Conservation (phyloP, 2,888 invertebrate species). For the Ecliptopera silaceata region DNA sequence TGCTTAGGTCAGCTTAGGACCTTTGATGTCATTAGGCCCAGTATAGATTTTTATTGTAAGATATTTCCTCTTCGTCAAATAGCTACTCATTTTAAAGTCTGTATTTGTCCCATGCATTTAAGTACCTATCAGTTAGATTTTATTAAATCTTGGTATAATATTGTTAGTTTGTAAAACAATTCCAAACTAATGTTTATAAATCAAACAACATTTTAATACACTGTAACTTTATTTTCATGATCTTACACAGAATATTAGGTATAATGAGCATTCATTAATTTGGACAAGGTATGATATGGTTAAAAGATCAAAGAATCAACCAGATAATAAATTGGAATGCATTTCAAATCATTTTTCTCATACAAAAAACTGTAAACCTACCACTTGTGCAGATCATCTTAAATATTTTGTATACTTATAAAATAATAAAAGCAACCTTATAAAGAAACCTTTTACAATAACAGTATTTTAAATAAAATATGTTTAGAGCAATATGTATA, state of each 20-base stretch:
- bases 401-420: constrained; percentile 66
- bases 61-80: too few species aligned
- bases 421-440: constrained; percentile 73
- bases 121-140: too few species aligned
- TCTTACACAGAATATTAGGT: constrained; percentile 78
- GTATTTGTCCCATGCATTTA: too few species aligned
- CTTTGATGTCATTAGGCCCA: too few species aligned
- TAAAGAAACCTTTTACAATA: constrained; percentile 65
- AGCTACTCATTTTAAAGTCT: too few species aligned
- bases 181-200: too few species aligned
- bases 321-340: constrained; percentile 70
- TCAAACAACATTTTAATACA: constrained; percentile 43
- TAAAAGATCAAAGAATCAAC: constrained; percentile 63
- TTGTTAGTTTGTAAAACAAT: too few species aligned
- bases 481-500: constrained; percentile 44
- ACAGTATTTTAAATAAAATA: constrained; percentile 60
- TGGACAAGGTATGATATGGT: constrained; percentile 74
- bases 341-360: constrained; percentile 48
- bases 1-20: too few species aligned
- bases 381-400: constrained; percentile 71
- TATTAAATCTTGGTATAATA: too few species aligned
- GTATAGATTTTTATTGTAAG: too few species aligned
- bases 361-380: constrained; percentile 57
- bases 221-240: constrained; percentile 76
- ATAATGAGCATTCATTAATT: constrained; percentile 77